Evolutionary conservation across 1,140 invertebrate genomes (phyloP).

Genomic region (Macrostomum lignano): DNA sequence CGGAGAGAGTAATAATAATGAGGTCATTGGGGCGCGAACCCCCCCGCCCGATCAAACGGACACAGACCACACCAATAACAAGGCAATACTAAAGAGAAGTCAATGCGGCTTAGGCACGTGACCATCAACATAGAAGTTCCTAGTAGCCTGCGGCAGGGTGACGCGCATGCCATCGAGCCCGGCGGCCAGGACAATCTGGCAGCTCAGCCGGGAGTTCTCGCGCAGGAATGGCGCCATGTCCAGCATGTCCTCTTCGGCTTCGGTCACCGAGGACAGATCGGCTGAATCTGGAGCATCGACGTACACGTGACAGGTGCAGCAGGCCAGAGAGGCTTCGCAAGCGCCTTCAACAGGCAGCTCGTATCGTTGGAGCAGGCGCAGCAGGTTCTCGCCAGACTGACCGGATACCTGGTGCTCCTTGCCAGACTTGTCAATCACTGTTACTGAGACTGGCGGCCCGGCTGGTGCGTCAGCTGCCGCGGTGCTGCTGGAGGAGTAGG

Average conservation of each 20-base stretch:
- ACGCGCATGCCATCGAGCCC: conserved; percentile 66
- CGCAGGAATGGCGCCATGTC: conserved; percentile 83
- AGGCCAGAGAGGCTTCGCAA: conserved; percentile 85
- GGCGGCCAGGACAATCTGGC: conserved; percentile 72
- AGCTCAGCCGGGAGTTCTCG: conserved; percentile 76
- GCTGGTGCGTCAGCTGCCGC: too few species aligned
- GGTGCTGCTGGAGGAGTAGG: too few species aligned
- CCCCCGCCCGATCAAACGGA: too few species aligned
- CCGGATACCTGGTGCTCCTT: conserved; percentile 51
- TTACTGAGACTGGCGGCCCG: too few species aligned
- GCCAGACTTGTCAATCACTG: too few species aligned
- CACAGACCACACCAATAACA: too few species aligned
- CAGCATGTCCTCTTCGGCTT: conserved; percentile 74
- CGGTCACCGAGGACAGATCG: conserved; percentile 44
- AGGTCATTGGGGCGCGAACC: too few species aligned
- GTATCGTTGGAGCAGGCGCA: conserved; percentile 65
- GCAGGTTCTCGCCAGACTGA: conserved; percentile 75
- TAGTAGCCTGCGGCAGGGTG: conserved; percentile 53
- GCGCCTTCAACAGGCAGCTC: conserved; percentile 84
- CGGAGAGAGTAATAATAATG: too few species aligned
- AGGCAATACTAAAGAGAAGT: too few species aligned
- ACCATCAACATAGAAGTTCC: conserved; percentile 95
- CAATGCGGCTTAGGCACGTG: conserved; percentile 45
- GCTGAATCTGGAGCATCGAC: conserved; percentile 43
- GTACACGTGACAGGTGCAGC: conserved; percentile 92